Evolutionary conservation across 2,888 invertebrate species (phyloP).

Genomic region (Caenorhabditis auriculariae): DNA sequence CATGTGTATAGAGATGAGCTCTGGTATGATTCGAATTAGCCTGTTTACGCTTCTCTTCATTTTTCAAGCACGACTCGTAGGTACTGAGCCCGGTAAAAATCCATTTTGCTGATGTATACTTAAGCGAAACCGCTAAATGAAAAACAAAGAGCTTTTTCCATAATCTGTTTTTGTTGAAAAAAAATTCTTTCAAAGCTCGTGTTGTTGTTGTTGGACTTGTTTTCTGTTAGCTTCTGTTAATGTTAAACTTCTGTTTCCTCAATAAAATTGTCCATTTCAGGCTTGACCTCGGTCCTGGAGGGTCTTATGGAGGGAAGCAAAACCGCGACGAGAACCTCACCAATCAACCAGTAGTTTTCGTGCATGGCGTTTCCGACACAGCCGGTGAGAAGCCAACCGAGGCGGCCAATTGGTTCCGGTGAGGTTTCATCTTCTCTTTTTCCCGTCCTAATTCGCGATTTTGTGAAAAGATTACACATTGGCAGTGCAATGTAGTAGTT

Average conservation of each 20-base stretch:
- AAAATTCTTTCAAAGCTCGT: neutral
- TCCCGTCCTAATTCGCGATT: neutral
- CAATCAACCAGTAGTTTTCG: slow-evolving; percentile 59
- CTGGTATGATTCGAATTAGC: neutral
- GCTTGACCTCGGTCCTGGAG: slow-evolving; percentile 49
- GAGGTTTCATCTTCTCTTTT: too few relatives aligned
- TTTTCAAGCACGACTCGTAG: neutral
- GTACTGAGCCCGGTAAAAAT: neutral
- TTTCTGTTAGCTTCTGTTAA: too few relatives aligned
- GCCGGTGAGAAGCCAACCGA: slow-evolving; percentile 57
- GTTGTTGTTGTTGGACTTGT: neutral
- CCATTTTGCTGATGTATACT: neutral
- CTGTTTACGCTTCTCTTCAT: neutral
- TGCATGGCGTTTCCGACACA: slow-evolving; percentile 60
- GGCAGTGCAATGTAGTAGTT: neutral
- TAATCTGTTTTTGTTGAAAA: neutral
- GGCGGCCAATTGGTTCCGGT: slow-evolving; percentile 48
- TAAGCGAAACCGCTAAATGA: neutral
- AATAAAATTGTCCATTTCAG: slow-evolving; percentile 18
- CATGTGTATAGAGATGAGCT: neutral
- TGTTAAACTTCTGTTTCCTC: too few relatives aligned
- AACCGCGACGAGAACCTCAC: slow-evolving; percentile 35
- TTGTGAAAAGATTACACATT: neutral
- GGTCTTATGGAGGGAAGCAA: slow-evolving; percentile 58
- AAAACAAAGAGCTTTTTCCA: neutral